Evolutionary conservation across 2,888 invertebrate genomes (phyloP), one percentile per base, ranked within the genome.

Genomic region (Saturnia pavonia): DNA sequence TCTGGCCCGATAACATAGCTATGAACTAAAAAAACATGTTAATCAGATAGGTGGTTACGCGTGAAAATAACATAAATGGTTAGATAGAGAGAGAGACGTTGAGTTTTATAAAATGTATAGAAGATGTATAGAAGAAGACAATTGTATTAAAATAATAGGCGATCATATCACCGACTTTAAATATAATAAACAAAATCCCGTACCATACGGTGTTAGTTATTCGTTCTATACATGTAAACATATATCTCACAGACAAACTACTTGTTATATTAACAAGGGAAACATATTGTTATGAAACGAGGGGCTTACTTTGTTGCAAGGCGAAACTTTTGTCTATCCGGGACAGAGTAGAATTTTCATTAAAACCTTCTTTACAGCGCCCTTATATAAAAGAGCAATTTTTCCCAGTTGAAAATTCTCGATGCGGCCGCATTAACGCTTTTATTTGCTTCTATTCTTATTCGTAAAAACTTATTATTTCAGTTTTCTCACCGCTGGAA

Each of bases 371-470:
- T 88, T 91, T 88, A 87, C 85, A 84, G 82, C 85, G 83, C 84
- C 87, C 87, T 88, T 85, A 87, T 83, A 91, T 87, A 90, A 91
- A 91, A 91, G 91, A 89, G 88, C 88, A 89, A 89, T 91, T 91
- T 91, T 89, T 89, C 86, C 87, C 88, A 87, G 87, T 86, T 84
- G 88, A 86, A 88, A 91, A 90, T 90, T 91, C 91, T 89, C 92
- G 90, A 91, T 92, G 92, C 89, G 89, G 91, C 89, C 88, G 89
- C 90, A 89, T 91, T 92, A 91, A 87, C 85, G 88, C 87, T 89
- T 89, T 89, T 90, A 91, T 91, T 92, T 91, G 88, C n/a, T 84
- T 88, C 87, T 60, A 1, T 60, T 88, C 82, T 89, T 91, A 88
- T 87, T 88, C 72, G 77, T 88, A 90, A 88, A 91, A 90, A 91